These are phyloP conservation scores for Hipposideros larvatus DNA, from an alignment of 2,797 vertebrate genomes.

Conservation along the genomic window DNA sequence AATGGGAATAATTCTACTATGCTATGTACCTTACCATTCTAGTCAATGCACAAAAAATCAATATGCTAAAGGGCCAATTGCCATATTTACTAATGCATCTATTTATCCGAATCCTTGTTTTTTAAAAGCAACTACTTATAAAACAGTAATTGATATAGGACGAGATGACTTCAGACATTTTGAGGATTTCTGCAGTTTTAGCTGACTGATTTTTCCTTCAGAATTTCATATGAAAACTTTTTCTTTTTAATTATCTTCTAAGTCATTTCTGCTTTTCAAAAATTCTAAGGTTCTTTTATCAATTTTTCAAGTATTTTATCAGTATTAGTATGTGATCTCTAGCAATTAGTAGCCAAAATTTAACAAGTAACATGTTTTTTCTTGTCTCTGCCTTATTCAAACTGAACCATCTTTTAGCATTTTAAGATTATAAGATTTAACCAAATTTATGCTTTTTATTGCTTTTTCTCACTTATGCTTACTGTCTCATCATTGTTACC, in stretches of 20 bases:
- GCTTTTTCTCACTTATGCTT: neutral
- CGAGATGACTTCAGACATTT: neutral
- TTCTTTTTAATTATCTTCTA: slow-evolving; percentile 54
- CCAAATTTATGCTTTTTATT: neutral
- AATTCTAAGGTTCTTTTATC: neutral
- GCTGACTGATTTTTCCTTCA: slow-evolving; percentile 43
- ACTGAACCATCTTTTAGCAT: neutral
- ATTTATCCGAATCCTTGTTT: slow-evolving; percentile 27
- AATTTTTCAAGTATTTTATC: slow-evolving; percentile 32
- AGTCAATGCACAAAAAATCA: neutral
- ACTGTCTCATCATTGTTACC: neutral
- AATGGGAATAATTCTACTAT: neutral
- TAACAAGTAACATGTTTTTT: neutral
- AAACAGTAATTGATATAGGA: neutral
- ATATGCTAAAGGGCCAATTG: neutral
- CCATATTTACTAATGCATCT: slow-evolving; percentile 45
- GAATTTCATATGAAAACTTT: slow-evolving; percentile 51
- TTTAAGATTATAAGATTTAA: slow-evolving; percentile 22
- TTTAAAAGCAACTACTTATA: slow-evolving; percentile 6
- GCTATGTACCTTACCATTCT: neutral
- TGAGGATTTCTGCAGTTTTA: slow-evolving; percentile 53
- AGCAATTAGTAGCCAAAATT: slow-evolving; percentile 44
- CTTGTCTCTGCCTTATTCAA: neutral
- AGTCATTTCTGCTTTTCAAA: slow-evolving; percentile 44
- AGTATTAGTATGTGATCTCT: neutral